Evolutionary conservation across 2,113 vertebrate species (phyloP).

Genomic region (Turnix velox): DNA sequence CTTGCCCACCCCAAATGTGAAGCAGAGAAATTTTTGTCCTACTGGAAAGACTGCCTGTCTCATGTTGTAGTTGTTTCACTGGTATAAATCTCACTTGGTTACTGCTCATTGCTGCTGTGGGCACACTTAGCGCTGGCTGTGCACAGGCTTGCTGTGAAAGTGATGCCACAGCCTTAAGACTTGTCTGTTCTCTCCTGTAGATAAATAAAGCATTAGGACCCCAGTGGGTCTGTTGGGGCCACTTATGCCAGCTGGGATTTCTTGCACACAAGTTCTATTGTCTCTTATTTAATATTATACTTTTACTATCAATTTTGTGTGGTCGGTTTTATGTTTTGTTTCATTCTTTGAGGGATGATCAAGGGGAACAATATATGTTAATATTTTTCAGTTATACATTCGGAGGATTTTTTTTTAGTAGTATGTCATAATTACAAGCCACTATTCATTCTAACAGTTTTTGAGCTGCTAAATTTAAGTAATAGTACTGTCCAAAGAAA

Average conservation of each 20-base stretch:
- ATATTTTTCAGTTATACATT: background rate
- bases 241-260: background rate
- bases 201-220: background rate
- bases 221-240: background rate
- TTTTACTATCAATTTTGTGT: background rate
- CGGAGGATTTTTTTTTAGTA: background rate
- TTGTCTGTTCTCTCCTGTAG: background rate
- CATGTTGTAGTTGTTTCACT: background rate
- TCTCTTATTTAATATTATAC: background rate
- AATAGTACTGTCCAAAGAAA: background rate
- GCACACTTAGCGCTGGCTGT: background rate
- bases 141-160: background rate
- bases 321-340: background rate
- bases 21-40: background rate
- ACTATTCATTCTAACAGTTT: background rate
- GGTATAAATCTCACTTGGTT: background rate
- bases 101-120: background rate
- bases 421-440: background rate
- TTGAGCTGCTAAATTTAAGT: background rate
- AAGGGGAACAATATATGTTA: background rate
- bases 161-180: background rate
- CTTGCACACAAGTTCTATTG: background rate
- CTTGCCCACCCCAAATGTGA: background rate
- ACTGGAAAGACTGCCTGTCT: background rate
- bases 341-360: background rate